Percentiles rank a stretch among this genome's conserved stretches.
These are phyloP conservation scores for Danaus plexippus DNA, from an alignment of 1,140 invertebrate genomes.

Conservation along the genomic window DNA sequence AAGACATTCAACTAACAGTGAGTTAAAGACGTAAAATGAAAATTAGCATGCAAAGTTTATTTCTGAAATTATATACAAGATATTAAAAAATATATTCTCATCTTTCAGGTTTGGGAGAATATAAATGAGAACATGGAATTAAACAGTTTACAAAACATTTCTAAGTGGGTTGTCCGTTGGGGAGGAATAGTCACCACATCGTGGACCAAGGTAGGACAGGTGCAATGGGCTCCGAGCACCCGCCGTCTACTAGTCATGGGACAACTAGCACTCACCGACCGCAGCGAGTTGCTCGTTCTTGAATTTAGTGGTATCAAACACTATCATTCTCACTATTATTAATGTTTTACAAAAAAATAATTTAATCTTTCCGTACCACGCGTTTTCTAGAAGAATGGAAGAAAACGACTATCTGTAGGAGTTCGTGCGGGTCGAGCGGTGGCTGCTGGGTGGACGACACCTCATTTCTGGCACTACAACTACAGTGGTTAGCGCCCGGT, in stretches of 20 bases:
- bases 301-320: conserved; percentile 19
- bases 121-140: conserved; percentile 11
- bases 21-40: not conserved
- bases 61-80: not conserved
- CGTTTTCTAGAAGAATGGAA: conserved; percentile 21
- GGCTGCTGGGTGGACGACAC: conserved; percentile 38
- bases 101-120: conserved; percentile 16
- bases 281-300: conserved; percentile 40
- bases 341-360: not conserved
- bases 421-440: conserved; percentile 29
- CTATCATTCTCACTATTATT: not conserved
- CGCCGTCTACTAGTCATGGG: conserved; percentile 34
- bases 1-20: conserved; percentile 23
- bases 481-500: conserved; percentile 27
- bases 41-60: conserved; percentile 9
- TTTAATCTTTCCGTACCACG: not conserved
- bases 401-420: conserved; percentile 25
- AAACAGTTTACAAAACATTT: conserved; percentile 64
- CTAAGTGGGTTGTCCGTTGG: conserved; percentile 22
- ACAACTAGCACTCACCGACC: conserved; percentile 29
- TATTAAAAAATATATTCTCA: too few relatives aligned
- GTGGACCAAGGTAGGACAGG: conserved; percentile 22
- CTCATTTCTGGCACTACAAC: conserved; percentile 37
- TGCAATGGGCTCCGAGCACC: conserved; percentile 30
- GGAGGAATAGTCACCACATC: conserved; percentile 74